These are phyloP conservation scores for Dromiciops gliroides DNA, from an alignment of 2,113 vertebrate genomes.

Conservation along the genomic window DNA sequence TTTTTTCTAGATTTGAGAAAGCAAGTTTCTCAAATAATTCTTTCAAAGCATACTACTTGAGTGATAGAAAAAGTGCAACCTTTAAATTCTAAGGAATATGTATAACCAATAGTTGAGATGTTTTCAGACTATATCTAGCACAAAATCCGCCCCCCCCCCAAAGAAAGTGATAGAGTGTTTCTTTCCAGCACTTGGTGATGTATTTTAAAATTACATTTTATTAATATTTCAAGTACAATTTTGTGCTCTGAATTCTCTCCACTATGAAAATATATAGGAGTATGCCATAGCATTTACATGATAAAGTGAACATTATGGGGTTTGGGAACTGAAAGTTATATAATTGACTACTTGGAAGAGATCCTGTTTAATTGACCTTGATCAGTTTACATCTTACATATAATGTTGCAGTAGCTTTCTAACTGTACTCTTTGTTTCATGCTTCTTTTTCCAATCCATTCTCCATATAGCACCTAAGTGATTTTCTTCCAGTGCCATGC, in stretches of 20 bases:
- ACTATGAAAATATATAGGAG: not conserved
- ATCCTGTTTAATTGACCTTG: conserved; percentile 21
- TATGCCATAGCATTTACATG: not conserved
- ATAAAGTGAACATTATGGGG: not conserved
- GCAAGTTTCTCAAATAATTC: not conserved
- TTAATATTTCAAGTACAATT: conserved; percentile 39
- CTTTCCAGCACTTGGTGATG: not conserved
- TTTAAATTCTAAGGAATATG: conserved; percentile 24
- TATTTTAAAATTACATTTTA: conserved; percentile 49
- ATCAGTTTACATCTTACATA: too few relatives aligned
- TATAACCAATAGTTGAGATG: conserved; percentile 14
- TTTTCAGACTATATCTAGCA: conserved; percentile 38
- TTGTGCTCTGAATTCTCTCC: conserved; percentile 51
- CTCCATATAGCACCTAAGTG: not conserved
- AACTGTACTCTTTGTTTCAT: not conserved
- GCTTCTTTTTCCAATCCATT: not conserved
- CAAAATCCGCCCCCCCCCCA: conserved; percentile 25
- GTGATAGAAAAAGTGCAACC: not conserved
- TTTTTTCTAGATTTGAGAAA: conserved; percentile 24
- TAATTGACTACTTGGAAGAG: conserved; percentile 7
- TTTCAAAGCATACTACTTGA: conserved; percentile 41
- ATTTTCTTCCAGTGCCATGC: not conserved
- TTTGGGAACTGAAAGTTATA: not conserved
- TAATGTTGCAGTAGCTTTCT: not conserved
- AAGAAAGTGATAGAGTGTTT: not conserved